A percentile compares a stretch with the other conserved stretches of the same genome.
Evolutionary conservation across 92 coral and sea anemone species (phyloP).

Genomic region (Zoanthus sansibaricus): DNA sequence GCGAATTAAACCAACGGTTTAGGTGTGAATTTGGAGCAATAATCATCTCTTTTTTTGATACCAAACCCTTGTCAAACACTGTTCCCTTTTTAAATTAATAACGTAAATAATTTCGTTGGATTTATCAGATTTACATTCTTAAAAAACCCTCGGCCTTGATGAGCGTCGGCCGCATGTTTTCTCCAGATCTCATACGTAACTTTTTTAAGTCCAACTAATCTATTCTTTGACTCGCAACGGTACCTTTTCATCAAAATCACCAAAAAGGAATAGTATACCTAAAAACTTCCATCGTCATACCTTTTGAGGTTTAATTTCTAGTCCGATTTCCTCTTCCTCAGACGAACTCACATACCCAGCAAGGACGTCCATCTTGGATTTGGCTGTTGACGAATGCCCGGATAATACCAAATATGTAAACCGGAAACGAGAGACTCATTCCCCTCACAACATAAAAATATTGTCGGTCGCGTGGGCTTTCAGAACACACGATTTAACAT

Average conservation of each 20-base stretch:
- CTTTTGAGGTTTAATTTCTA: constrained; percentile 39
- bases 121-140: no score
- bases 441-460: constrained; percentile 16
- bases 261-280: neutral
- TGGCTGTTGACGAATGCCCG: constrained; percentile 59
- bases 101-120: no score
- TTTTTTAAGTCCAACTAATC: neutral
- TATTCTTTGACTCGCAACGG: neutral
- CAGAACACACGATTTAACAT: constrained; percentile 29
- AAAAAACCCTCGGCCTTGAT: no score
- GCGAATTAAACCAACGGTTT: no score
- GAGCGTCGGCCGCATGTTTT: no score
- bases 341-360: constrained; percentile 94
- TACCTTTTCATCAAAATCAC: neutral
- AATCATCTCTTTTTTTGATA: no score
- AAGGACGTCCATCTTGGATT: constrained; percentile 85
- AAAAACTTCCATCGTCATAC: neutral
- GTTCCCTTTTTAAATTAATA: no score
- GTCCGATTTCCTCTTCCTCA: constrained; percentile 51
- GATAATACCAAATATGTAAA: constrained; percentile 59
- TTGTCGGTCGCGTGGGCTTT: constrained; percentile 38
- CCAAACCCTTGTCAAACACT: no score
- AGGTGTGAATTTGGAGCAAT: no score
- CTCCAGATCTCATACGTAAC: no score
- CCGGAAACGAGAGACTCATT: constrained; percentile 31